Evolutionary conservation across 2,888 invertebrate species (phyloP).

Genomic region (Spatulosminthurus flaviceps): DNA sequence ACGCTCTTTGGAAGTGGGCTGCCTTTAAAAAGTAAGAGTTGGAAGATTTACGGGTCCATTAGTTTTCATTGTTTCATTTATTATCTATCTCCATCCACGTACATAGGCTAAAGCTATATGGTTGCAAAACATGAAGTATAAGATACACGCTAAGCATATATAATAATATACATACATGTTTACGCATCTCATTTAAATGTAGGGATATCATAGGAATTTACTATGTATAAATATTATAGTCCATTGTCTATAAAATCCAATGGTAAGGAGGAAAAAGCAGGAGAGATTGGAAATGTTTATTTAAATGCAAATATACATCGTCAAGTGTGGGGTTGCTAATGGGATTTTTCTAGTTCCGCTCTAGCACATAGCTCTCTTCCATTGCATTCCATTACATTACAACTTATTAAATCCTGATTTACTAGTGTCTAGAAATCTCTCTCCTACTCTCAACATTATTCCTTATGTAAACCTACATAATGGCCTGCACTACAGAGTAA

Average conservation of each 20-base stretch:
- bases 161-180: no score
- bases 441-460: not conserved
- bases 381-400: not conserved
- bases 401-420: constrained; percentile 26
- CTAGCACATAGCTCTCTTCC: no score
- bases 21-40: constrained; percentile 29
- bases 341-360: constrained; percentile 4
- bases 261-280: no score
- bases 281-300: constrained; percentile 46
- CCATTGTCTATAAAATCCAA: no score
- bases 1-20: constrained; percentile 23
- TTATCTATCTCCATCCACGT: not conserved
- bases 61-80: constrained; percentile 42
- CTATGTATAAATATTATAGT: no score
- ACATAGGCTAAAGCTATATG: not conserved
- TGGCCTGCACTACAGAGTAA: no score
- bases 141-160: no score
- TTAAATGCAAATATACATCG: constrained; percentile 39
- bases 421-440: constrained; percentile 12
- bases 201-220: no score
- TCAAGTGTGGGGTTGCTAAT: constrained; percentile 22
- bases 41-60: constrained; percentile 41
- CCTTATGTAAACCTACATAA: no score
- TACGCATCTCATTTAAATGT: no score
- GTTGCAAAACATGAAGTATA: no score